Evolutionary conservation across 2,888 invertebrate species (phyloP), one percentile per base, ranked within the genome.

Genomic region (Cosmorhoe ocellata): DNA sequence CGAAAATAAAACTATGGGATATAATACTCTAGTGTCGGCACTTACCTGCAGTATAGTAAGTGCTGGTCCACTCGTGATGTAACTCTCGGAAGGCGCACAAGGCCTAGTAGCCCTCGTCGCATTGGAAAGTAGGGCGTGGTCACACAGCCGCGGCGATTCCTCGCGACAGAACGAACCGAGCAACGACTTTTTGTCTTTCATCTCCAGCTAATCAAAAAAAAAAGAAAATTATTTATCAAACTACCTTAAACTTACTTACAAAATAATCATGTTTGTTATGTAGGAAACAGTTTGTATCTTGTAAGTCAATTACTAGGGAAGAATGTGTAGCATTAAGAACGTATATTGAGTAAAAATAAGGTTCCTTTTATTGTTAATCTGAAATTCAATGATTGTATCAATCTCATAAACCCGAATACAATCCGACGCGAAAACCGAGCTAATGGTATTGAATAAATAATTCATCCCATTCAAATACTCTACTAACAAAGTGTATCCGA

Each of bases 121-220:
- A 76, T 95, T 95, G 9, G 93, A 93, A 7, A 95, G 80, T 0
- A 95, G 82, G 1, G 94, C 93, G 70, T 95, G 95, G 71, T 95
- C 95, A 71, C 95, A 95, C 7, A 95, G 83, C 28, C 93, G 90
- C 0, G 95, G 95, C 0, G 94, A 93, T 63, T 95, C 95, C 65
- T 95, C 94, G 54, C 94, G 94, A 71, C 95, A 95, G 68, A 95
- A 95, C 56, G 95, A 93, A 0, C 94, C 95, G 49, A 95, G 92
- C 12, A 95, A 82, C 0, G 92, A 92, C 42, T 92, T 92, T 55
- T 84, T 84, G 59, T 88, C 89, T 3, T 71, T 77, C 87, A 87
- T 88, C 50, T 89, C 89, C 81, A 90, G 63, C 89, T 90, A 66
- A 56, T 34, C n/a, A n/a, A 18, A 18, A 18, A 26, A 52, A 10